Base-by-base conservation (phyloP, 2,888 invertebrate species). In the Operophtera brumata region DNA sequence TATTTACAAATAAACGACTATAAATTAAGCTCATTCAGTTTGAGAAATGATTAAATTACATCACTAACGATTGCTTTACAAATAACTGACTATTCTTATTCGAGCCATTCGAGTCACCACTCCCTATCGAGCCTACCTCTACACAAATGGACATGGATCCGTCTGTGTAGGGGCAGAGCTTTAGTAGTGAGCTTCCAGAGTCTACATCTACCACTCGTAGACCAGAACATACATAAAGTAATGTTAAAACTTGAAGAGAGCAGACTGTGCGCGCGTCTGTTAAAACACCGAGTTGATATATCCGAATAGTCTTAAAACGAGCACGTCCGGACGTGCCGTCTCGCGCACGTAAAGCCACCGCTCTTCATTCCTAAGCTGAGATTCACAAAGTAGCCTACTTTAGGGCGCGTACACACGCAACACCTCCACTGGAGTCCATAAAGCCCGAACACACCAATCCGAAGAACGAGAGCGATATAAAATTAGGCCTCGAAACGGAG, bases 1-100 rank as follows among this genome's bases (percentile, higher is more conserved):
- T 86, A 86, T 86, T 85, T 86, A 86, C 86, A 86, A 84, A 85
- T 80, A 84, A 84, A 83, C 73, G 71, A 62, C 70, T 84, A 84
- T 71, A 84, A 85, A 84, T 80, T 82, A 86, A 86, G 86, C 86
- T 86, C 85, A 78, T 84, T 61, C 79, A 71, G 77, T 82, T 80
- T 75, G 74, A 77, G 77, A 82, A 79, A 75, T 62, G 77, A 78
- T 75, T 78, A 73, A 77, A 80, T 78, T 80, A 82, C 81, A 78
- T 76, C 76, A 80, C 78, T 78, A 77, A 73, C 74, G 78, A 78
- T 75, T 70, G 76, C 77, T 75, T 78, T 70, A 77, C 75, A 73
- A 67, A 69, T 48, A 56, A 43, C 44, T 49, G 51, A 60, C 54
- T 54, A 49, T 54, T 28, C 45, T 47, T 42, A 54, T 57, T 55